Evolutionary conservation across 1,140 invertebrate species (phyloP).

Genomic region (Drosophila miranda): DNA sequence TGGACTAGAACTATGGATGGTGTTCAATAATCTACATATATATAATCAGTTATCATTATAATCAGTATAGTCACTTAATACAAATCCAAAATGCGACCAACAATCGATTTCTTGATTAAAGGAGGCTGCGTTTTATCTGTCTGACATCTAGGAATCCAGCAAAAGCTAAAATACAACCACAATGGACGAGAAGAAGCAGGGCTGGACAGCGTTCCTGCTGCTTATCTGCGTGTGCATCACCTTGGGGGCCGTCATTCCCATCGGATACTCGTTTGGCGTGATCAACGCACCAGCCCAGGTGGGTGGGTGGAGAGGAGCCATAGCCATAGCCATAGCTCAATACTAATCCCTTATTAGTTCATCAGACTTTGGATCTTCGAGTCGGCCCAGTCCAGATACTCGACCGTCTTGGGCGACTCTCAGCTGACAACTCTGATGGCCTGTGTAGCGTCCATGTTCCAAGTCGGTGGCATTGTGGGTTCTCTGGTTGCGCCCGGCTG

Average conservation of each 20-base stretch:
- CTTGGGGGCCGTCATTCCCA: conserved; percentile 88
- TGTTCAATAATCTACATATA: no score
- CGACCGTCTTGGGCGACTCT: conserved; percentile 80
- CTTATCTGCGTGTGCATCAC: conserved; percentile 32
- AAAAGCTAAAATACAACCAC: not conserved
- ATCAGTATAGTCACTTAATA: not conserved
- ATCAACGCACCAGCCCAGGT: conserved; percentile 91
- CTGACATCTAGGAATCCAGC: not conserved
- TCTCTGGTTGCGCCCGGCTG: conserved; percentile 86
- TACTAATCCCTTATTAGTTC: conserved; percentile 83
- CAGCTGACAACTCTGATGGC: conserved; percentile 88
- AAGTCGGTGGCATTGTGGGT: conserved; percentile 89
- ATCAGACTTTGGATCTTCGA: conserved; percentile 87
- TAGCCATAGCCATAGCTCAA: conserved; percentile 24
- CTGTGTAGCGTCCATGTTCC: conserved; percentile 89
- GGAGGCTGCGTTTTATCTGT: not conserved
- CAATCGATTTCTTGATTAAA: not conserved
- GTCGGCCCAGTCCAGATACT: conserved; percentile 85
- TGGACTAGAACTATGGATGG: not conserved
- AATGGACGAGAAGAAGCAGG: conserved; percentile 16
- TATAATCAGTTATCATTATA: not conserved
- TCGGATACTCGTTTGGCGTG: conserved; percentile 94
- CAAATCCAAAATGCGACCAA: conserved; percentile 1
- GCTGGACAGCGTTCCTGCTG: conserved; percentile 25
- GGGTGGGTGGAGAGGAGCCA: conserved; percentile 82